These are phyloP conservation scores for Phoeniculus purpureus DNA, from an alignment of 2,797 vertebrate genomes.

Conservation along the genomic window DNA sequence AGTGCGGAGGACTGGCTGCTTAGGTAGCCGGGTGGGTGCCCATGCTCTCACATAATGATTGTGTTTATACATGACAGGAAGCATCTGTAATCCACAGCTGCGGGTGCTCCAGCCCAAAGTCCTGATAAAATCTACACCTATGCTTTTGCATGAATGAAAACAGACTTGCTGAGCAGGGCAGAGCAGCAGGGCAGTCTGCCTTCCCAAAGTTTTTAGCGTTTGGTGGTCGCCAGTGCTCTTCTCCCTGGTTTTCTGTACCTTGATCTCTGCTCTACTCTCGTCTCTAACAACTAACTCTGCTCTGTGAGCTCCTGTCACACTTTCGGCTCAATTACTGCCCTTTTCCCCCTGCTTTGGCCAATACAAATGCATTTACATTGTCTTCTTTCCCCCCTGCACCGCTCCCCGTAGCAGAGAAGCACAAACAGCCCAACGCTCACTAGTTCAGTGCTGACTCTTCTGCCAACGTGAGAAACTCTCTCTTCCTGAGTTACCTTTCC, in stretches of 20 bases:
- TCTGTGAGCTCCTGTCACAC: not conserved
- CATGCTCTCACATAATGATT: constrained; percentile 74
- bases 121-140: constrained; percentile 74
- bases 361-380: not conserved
- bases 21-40: constrained; percentile 66
- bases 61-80: constrained; percentile 76
- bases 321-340: not conserved
- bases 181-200: not conserved
- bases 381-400: not conserved
- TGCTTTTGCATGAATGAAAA: constrained; percentile 70
- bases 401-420: not conserved
- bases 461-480: not conserved
- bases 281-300: not conserved
- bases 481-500: not conserved
- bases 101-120: constrained; percentile 69
- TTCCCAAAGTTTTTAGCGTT: constrained; percentile 27
- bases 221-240: not conserved
- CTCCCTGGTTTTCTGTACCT: not conserved
- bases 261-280: not conserved
- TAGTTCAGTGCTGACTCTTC: not conserved
- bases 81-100: constrained; percentile 75
- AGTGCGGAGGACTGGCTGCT: constrained; percentile 60
- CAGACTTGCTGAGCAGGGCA: constrained; percentile 48
- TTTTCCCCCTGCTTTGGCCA: not conserved
- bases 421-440: not conserved